Evolutionary conservation across 2,113 vertebrate species (phyloP).

Genomic region (Hydrochoerus hydrochaeris): DNA sequence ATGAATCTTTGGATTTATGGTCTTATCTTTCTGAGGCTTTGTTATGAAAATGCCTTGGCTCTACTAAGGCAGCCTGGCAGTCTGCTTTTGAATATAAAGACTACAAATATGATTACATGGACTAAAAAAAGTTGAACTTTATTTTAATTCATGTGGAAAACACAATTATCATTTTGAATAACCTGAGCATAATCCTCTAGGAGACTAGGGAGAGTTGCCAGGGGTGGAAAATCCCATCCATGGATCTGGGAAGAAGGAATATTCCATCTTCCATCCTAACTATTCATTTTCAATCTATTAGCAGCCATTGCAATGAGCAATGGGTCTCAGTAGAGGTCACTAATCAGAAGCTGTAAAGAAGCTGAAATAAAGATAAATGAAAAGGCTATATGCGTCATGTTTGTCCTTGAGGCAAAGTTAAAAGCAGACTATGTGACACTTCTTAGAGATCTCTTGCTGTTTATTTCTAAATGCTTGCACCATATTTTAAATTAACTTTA

Average conservation of each 20-base stretch:
- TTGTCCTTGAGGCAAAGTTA: conserved; percentile 66
- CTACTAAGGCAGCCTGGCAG: background rate
- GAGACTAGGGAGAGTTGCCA: background rate
- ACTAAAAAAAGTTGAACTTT: conserved; percentile 27
- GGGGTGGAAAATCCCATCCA: background rate
- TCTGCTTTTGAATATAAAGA: background rate
- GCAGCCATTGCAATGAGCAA: conserved; percentile 20
- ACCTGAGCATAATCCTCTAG: background rate
- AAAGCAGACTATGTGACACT: conserved; percentile 46
- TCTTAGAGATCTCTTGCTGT: conserved; percentile 31
- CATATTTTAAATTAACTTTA: conserved; percentile 39
- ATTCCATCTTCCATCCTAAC: background rate
- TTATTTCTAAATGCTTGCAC: conserved; percentile 52
- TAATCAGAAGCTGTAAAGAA: conserved; percentile 60
- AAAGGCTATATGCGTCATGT: background rate
- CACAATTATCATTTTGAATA: conserved; percentile 26
- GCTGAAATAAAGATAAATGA: conserved; percentile 48
- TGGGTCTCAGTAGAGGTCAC: conserved; percentile 65
- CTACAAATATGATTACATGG: background rate
- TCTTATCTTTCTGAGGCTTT: background rate
- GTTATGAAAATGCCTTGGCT: conserved; percentile 42
- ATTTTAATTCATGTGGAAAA: conserved; percentile 31
- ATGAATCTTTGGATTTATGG: conserved; percentile 18
- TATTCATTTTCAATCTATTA: conserved; percentile 22
- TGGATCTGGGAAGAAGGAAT: conserved; percentile 30